Conservation (phyloP, 2,113 vertebrate species). For the Apodemus speciosus region DNA sequence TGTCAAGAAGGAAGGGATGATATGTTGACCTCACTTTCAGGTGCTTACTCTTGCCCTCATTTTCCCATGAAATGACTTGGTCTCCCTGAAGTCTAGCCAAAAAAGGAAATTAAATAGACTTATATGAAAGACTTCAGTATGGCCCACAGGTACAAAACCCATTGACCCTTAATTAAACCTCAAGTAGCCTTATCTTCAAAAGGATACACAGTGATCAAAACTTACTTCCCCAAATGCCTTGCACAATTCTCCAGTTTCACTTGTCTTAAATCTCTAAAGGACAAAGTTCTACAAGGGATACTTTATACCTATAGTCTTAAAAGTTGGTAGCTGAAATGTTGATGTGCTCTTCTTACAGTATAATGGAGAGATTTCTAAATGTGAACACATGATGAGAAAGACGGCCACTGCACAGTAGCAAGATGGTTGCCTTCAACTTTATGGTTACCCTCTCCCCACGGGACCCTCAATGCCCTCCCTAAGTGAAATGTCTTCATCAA, state of each 20-base stretch:
- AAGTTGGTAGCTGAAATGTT: constrained; percentile 1
- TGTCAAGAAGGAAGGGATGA: constrained; percentile 8
- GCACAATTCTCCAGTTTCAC: not conserved
- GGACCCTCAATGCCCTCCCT: not conserved
- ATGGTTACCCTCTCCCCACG: not conserved
- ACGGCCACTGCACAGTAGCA: not conserved
- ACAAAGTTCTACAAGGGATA: not conserved
- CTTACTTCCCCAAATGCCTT: not conserved
- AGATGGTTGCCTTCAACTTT: constrained; percentile 1
- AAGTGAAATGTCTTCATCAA: not conserved
- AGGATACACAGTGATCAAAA: not conserved
- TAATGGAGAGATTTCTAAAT: not conserved
- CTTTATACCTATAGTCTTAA: not conserved
- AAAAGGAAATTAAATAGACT: not conserved
- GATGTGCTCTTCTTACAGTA: not conserved
- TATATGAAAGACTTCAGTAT: not conserved
- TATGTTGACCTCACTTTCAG: not conserved
- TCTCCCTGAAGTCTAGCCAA: not conserved
- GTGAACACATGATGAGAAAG: not conserved
- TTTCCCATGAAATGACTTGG: not conserved
- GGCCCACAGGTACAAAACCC: not conserved
- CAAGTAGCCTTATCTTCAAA: not conserved
- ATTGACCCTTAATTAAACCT: not conserved
- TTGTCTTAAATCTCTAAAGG: not conserved
- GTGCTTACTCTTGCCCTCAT: not conserved